Evolutionary conservation across 2,113 vertebrate species (phyloP), one percentile per base, ranked within the genome.

Genomic region (Toxostoma redivivum): DNA sequence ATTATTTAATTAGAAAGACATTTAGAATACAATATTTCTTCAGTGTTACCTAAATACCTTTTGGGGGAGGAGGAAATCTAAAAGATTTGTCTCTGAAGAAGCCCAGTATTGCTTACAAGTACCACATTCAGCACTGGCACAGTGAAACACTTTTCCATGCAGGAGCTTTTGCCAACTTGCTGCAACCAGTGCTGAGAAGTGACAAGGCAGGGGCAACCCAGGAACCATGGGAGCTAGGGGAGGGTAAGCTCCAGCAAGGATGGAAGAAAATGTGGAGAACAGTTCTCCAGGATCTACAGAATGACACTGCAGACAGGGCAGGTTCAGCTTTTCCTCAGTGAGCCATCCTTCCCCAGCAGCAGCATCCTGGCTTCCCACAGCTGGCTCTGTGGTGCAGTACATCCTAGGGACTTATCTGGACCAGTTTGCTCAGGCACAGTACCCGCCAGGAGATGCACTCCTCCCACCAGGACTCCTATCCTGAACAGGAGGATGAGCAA

Each of bases 331-430:
- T 60, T 51, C 11, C 30, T 64, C 0, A 0, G 20, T 25, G 56
- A 92, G 17, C 20, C 9, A 8, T 33, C 12, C 2, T 58, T 5
- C 16, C 30, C 35, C 0, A 0, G 22, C 5, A 44, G 45, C 8
- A 15, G 20, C 57, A 12, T 10, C 44, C 16, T 16, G 30, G 7
- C 50, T 45, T 35, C 18, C 5, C 0, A 0, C 33, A 61, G 18
- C 21, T 69, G 15, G 3, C 28, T 80, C 2, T 40, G 1, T 4
- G 2, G 22, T 27, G 24, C 38, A 51, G 25, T 2, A 19, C 4
- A 2, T 4, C 35, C 21, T 38, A 23, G 6, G 6, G 6, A 25
- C 0, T 0, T n/a, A 7, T 10, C 21, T 25, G 24, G 7, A 40
- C 11, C 21, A 30, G 19, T 17, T 31, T 88, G 9, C 24, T 20